Evolutionary conservation across 2,797 vertebrate genomes (phyloP), one percentile per base, ranked within the genome.

Genomic region (Peromyscus attwateri): DNA sequence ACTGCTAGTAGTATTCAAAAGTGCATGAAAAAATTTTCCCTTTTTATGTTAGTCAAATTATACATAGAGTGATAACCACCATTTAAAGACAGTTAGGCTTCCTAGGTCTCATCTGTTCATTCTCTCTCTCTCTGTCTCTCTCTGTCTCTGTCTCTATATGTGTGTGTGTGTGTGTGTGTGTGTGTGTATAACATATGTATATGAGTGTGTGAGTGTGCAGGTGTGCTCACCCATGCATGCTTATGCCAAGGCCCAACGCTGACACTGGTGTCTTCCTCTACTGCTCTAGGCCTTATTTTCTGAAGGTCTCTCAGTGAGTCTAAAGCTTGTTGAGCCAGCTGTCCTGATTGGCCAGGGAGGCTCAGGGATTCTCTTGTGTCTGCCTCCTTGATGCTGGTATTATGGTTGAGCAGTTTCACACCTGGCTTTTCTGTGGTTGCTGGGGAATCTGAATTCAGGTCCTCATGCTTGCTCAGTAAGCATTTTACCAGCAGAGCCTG

Each of bases 101-200:
- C 77, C 14, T 79, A 57, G 11, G 31, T 95, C 40, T 90, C 92
- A 93, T 40, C 25, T 94, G 34, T 88, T 93, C 29, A 71, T 96
- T 93, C 87, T 23, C 29, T 29, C 4, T 46, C 40, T 23, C 19
- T n/a, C 31, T 80, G 17, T 46, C 73, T 76, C 40, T 76, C 6
- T 31, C 14, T 52, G 29, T 79, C 31, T 75, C n/a, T 75, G 37
- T 40, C 21, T 23, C 8, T 40, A 19, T 46, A 6, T 87, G 31
- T 85, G 29, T 68, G 29, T 21, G 11, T 85, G 43, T 70, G 31
- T 70, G 64, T 70, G 3, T 14, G 34, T 27, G 64, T 31, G 46
- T 49, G 46, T 49, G 46, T 49, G 13, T 52, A 14, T 14, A 52
- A 52, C 52, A 52, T 52, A 52, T 52, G 52, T 52, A 52, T 52